Evolutionary conservation across 2,888 invertebrate species (phyloP).

Genomic region (Icerya purchasi): DNA sequence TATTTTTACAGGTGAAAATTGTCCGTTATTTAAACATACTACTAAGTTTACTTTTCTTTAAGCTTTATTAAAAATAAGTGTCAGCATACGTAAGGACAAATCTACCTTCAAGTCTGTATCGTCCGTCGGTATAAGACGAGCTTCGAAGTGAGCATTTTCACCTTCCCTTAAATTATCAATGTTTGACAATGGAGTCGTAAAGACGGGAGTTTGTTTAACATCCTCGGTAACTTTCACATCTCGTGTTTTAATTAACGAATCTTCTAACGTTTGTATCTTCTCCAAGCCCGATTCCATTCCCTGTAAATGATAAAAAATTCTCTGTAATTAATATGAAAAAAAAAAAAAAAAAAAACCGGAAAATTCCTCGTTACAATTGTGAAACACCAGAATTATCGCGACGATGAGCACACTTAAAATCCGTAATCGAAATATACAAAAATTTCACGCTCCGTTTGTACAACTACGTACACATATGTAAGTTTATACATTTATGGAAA

Average conservation of each 20-base stretch:
- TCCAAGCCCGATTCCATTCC: constrained; percentile 90
- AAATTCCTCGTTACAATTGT: constrained; percentile 4
- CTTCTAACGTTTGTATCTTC: constrained; percentile 78
- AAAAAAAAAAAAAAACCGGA: no score
- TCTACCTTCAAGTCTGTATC: constrained; percentile 73
- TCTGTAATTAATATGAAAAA: no score
- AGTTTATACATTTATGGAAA: no score
- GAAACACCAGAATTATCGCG: background rate
- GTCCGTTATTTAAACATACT: no score
- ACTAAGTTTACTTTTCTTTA: no score
- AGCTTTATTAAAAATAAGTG: no score
- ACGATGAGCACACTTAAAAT: no score
- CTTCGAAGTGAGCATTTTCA: constrained; percentile 79
- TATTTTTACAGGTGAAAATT: no score
- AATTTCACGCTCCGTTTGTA: no score
- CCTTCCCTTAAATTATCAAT: constrained; percentile 72
- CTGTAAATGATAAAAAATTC: constrained; percentile 25
- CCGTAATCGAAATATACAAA: no score
- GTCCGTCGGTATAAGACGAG: constrained; percentile 66
- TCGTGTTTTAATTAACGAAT: constrained; percentile 55
- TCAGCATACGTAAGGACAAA: no score
- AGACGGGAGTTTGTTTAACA: constrained; percentile 67
- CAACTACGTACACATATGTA: no score
- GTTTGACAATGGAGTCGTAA: constrained; percentile 71
- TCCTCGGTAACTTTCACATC: constrained; percentile 51